Base-by-base conservation (phyloP, 1,140 invertebrate genomes). In the Heliconius hermathena region DNA sequence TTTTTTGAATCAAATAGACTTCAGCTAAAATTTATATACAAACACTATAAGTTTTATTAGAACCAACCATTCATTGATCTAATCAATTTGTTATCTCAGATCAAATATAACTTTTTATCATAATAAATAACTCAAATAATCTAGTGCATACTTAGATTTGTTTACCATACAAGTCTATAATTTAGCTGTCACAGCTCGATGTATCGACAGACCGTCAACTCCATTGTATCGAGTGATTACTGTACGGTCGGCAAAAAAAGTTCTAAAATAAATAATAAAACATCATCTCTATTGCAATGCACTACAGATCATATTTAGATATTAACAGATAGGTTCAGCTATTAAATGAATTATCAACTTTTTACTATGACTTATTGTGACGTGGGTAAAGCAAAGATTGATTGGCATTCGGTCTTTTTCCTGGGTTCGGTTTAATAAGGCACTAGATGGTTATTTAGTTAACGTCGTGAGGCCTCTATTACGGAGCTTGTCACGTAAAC, bases 361-460 rank as follows among this genome's bases (percentile, higher is more conserved):
- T 81, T 83, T 83, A 73, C 74, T 52, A 54, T 71, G 71, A 83
- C 71, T 83, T 81, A 83, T 80, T 78, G 76, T 54, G 79, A 78
- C 78, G 81, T 81, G 52, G 66, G 71, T 79, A 79, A 57, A 81
- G 72, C 77, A 73, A 66, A 81, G 82, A 83, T 79, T 79, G 82
- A 83, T 83, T 83, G 80, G 78, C 76, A 33, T 74, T 74, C 73
- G 52, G 74, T 66, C 75, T 80, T 76, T 76, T 76, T 73, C 70
- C 74, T 20, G 71, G 54, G 71, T 66, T 80, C 70, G 71, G 73
- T 80, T 76, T 80, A 80, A 76, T 80, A 76, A 80, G 79, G 54
- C 70, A 46, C 26, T 73, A 54, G 71, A 49, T 73, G 72, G 52
- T 76, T 78, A 73, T 78, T 78, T 78, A 73, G 76, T 78, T 73